phyloP scores from a whole-genome alignment of 2,888 invertebrate species.

The Luperina testacea region DNA sequence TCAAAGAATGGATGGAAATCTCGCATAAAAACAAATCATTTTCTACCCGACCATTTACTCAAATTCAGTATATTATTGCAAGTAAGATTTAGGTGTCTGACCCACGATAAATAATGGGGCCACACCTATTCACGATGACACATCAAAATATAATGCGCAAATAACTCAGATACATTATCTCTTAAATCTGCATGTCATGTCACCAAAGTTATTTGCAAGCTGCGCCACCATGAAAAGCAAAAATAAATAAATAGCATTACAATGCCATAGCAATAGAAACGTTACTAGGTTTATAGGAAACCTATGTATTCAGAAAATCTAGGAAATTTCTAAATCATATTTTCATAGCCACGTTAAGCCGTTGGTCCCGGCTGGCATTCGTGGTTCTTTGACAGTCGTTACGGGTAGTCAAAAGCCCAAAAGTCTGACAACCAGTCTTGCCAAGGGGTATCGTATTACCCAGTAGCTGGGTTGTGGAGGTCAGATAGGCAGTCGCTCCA shows the following conservation, averaged over 20 bases:
- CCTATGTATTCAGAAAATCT: too few relatives aligned
- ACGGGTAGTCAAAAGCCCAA: too few relatives aligned
- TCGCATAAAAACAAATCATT: background rate
- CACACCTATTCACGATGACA: constrained; percentile 14
- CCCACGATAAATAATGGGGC: constrained; percentile 1
- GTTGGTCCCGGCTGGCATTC: too few relatives aligned
- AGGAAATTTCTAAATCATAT: too few relatives aligned
- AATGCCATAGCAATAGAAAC: constrained; percentile 3
- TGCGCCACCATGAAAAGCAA: background rate
- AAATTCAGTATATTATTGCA: background rate
- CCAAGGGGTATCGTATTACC: too few relatives aligned
- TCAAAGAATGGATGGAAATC: background rate
- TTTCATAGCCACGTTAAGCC: too few relatives aligned
- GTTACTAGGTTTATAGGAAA: too few relatives aligned
- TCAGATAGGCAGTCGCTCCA: too few relatives aligned
- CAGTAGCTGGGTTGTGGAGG: too few relatives aligned
- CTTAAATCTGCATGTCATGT: constrained; percentile 31
- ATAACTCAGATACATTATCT: constrained; percentile 32
- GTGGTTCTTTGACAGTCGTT: too few relatives aligned
- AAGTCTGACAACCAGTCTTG: too few relatives aligned
- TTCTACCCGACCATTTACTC: background rate
- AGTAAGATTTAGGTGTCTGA: constrained; percentile 1
- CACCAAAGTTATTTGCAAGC: constrained; percentile 14
- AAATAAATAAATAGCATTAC: background rate
- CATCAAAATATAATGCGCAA: constrained; percentile 24